Evolutionary conservation across 2,888 invertebrate genomes (phyloP).

Genomic region (Lasioglossum lativentre): DNA sequence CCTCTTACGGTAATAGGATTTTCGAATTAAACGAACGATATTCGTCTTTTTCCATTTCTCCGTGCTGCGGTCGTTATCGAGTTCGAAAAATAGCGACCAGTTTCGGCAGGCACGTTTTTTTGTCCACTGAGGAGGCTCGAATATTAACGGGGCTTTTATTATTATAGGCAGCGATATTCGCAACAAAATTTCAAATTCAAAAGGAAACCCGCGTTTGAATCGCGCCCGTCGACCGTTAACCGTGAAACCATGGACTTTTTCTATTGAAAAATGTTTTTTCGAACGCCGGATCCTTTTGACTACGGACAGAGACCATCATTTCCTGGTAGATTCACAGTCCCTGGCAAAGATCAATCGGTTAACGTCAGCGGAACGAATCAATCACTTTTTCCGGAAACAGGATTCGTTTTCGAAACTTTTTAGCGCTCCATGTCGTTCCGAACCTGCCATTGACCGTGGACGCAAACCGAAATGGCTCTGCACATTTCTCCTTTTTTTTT

Average conservation of each 20-base stretch:
- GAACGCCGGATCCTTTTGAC: background rate
- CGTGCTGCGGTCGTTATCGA: background rate
- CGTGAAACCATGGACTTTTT: background rate
- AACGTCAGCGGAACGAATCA: background rate
- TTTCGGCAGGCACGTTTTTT: background rate
- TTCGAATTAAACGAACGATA: background rate
- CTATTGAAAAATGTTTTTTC: conserved; percentile 15
- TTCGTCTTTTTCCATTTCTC: background rate
- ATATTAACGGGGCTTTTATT: background rate
- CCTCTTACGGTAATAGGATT: background rate
- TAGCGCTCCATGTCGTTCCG: background rate
- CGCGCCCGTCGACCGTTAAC: background rate
- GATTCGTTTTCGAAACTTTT: conserved; percentile 7
- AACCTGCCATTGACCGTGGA: background rate
- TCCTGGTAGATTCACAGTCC: conserved; percentile 3
- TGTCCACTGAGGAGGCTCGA: background rate
- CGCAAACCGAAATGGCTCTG: background rate
- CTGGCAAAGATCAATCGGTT: conserved; percentile 11
- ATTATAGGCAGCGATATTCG: background rate
- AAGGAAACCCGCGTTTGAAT: background rate
- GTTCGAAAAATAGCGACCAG: background rate
- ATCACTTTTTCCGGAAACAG: conserved; percentile 9
- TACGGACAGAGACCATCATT: background rate
- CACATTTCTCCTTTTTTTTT: background rate
- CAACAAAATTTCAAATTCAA: background rate